Evolutionary conservation across 2,113 vertebrate species (phyloP), one percentile per base, ranked within the genome.

Genomic region (Muntiacus reevesi): DNA sequence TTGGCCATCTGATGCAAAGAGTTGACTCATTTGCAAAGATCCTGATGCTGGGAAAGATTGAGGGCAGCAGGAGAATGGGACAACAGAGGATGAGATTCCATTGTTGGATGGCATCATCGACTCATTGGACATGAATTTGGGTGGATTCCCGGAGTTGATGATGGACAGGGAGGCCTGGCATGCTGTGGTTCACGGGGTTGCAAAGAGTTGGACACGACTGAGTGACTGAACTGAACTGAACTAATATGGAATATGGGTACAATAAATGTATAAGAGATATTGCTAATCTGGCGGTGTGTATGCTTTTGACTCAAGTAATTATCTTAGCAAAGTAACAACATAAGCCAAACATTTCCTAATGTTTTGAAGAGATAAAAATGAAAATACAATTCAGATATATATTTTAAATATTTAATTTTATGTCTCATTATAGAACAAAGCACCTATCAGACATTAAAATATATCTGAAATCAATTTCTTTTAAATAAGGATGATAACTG

Each of bases 171-270:
- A 64, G 15, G 60, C 3, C 60, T 64, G 60, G 60, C 0, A 3
- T 33, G 14, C 60, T 33, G 15, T 0, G 0, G 3, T 64, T 64
- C 60, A 64, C 16, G 60, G 60, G 14, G 30, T 64, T 0, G 0
- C 2, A 64, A 64, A 33, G 60, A 64, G 30, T 64, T 0, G 0
- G 60, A 64, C 30, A 64, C 0, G 3, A 64, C 62, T 64, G 15
- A 64, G 30, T 0, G 30, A 33, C 62, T 64, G 62, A 33, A 16
- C 3, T 64, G 60, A 62, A 62, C 30, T 64, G 62, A 33, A 64
- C 6, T 64, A 2, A 17, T 14, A 23, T 36, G 9, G 4, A 54
- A 40, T 25, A 64, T 12, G 3, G 17, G 3, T 40, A 50, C 1
- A 19, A 17, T 40, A 40, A 6, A 78, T 47, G 15, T 27, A 57